These are phyloP conservation scores for Napeogenes inachia DNA, from an alignment of 2,888 invertebrate genomes.

Conservation along the genomic window DNA sequence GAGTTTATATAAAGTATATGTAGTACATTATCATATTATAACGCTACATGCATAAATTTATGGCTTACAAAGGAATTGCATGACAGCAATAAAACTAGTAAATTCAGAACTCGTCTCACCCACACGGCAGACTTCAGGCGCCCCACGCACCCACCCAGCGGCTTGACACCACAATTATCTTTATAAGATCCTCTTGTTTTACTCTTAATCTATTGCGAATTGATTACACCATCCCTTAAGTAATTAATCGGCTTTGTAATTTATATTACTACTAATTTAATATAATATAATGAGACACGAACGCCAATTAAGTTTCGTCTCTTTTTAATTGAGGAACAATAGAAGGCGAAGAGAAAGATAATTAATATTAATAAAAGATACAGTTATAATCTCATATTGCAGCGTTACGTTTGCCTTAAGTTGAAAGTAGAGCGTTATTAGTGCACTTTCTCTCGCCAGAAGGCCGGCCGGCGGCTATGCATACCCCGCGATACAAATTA, in stretches of 20 bases:
- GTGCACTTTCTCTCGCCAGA: conserved; percentile 67
- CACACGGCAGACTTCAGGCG: conserved; percentile 68
- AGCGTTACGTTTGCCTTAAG: conserved; percentile 50
- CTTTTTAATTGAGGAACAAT: neutral
- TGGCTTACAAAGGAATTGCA: conserved; percentile 56
- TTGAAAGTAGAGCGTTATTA: conserved; percentile 65
- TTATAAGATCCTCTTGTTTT: conserved; percentile 26
- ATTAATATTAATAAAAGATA: conserved; percentile 24
- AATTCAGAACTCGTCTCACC: conserved; percentile 62
- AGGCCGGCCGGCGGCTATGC: conserved; percentile 52
- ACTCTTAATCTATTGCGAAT: conserved; percentile 21
- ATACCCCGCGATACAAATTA: conserved; percentile 55
- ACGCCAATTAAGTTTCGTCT: neutral
- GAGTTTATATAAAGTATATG: conserved; percentile 17
- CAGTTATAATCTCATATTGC: conserved; percentile 34
- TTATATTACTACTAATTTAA: conserved; percentile 5
- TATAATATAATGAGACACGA: neutral
- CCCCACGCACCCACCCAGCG: conserved; percentile 44
- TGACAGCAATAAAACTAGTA: conserved; percentile 61
- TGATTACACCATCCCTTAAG: conserved; percentile 14
- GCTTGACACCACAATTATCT: conserved; percentile 23
- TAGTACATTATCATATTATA: conserved; percentile 18
- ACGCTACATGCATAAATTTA: conserved; percentile 38
- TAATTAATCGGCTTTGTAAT: conserved; percentile 17
- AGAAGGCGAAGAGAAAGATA: neutral